Conservation (phyloP, 2,113 vertebrate genomes). For the Caranx ignobilis region DNA sequence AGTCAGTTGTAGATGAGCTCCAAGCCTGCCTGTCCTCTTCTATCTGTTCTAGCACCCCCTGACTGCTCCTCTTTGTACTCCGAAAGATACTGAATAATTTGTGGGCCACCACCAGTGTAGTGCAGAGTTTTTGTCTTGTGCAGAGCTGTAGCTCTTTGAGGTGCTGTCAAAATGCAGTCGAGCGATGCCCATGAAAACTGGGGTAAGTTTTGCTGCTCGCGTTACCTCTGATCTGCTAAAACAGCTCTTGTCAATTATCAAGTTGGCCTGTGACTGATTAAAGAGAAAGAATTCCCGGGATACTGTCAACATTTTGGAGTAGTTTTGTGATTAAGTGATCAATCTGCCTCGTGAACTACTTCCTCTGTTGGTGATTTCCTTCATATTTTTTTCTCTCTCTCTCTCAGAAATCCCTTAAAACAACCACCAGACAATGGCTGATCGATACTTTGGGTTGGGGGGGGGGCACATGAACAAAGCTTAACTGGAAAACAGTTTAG, state of each 20-base stretch:
- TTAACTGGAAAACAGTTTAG: conserved; percentile 7
- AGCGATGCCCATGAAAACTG: conserved; percentile 50
- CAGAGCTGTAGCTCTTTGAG: conserved; percentile 65
- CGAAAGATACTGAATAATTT: conserved; percentile 76
- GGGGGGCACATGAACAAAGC: conserved; percentile 41
- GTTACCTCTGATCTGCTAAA: conserved; percentile 35
- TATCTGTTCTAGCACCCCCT: conserved; percentile 55
- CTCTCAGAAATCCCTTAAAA: conserved; percentile 11
- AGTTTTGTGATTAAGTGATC: conserved; percentile 27
- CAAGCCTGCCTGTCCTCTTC: conserved; percentile 22
- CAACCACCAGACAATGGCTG: conserved; percentile 28
- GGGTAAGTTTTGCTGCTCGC: conserved; percentile 31
- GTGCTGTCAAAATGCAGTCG: conserved; percentile 68
- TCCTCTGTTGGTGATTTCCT: conserved; percentile 39
- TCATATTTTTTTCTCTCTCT: not conserved
- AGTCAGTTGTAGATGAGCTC: conserved; percentile 34
- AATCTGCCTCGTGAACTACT: conserved; percentile 5
- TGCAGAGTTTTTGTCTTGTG: conserved; percentile 61
- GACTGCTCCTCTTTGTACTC: conserved; percentile 67
- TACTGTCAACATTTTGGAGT: not conserved
- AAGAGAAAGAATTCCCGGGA: conserved; percentile 28
- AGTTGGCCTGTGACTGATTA: conserved; percentile 54
- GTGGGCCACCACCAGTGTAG: conserved; percentile 72
- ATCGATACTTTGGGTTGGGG: conserved; percentile 35
- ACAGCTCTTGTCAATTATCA: conserved; percentile 53